These are phyloP conservation scores for Habroteleia sp. DNA, from an alignment of 2,888 invertebrate species.

Conservation along the genomic window DNA sequence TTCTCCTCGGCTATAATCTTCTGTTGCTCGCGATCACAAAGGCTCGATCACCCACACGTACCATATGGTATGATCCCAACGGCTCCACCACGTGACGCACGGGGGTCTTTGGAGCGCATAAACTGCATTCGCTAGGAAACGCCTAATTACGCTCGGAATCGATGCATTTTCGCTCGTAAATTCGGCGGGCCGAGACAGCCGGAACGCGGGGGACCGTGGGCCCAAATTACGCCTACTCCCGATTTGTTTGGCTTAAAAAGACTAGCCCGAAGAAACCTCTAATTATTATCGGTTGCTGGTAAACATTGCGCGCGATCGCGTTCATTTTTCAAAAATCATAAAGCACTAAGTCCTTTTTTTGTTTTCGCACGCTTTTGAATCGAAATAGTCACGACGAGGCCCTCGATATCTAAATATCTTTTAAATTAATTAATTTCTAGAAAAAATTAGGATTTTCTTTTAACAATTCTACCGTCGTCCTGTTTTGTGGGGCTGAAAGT, in stretches of 20 bases:
- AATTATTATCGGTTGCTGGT: slow-evolving; percentile 49
- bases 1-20: slow-evolving; percentile 35
- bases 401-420: no score
- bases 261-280: slow-evolving; percentile 32
- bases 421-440: no score
- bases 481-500: no score
- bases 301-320: slow-evolving; percentile 32
- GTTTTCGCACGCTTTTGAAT: slow-evolving; percentile 35
- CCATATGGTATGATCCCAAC: slow-evolving; percentile 64
- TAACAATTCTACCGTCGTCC: no score
- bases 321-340: slow-evolving; percentile 47
- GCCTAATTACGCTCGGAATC: slow-evolving; percentile 55
- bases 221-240: slow-evolving; percentile 40
- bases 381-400: no score
- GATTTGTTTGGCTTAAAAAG: slow-evolving; percentile 51
- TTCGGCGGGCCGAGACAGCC: slow-evolving; percentile 36
- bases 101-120: slow-evolving; percentile 42
- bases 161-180: slow-evolving; percentile 57
- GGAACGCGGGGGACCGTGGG: slow-evolving; percentile 4
- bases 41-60: slow-evolving; percentile 51
- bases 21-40: slow-evolving; percentile 27
- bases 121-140: slow-evolving; percentile 53
- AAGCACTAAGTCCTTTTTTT: no score
- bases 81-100: slow-evolving; percentile 64
- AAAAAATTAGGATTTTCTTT: no score